A percentile compares a stretch with the other conserved stretches of the same genome.
phyloP scores from a whole-genome alignment of 2,888 invertebrate species.

The Baccha elongata region DNA sequence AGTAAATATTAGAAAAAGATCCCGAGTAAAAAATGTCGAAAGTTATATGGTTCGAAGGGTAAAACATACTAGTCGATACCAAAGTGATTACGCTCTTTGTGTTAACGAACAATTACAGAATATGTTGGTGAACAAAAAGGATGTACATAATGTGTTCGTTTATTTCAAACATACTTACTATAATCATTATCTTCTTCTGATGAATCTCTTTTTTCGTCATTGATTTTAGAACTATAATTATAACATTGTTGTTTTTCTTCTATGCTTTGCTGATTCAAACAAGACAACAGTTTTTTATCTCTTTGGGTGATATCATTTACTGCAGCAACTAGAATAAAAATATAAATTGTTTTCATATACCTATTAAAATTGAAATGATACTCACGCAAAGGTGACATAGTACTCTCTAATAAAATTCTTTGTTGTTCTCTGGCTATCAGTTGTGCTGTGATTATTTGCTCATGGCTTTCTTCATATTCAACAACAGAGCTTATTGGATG shows the following conservation, averaged over 20 bases:
- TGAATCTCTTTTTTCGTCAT: constrained; percentile 17
- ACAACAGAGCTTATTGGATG: constrained; percentile 12
- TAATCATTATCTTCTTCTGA: constrained; percentile 72
- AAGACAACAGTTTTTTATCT: constrained; percentile 75
- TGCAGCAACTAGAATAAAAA: constrained; percentile 74
- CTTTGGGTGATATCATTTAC: constrained; percentile 76
- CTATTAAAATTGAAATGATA: neutral
- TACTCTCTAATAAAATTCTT: constrained; percentile 74
- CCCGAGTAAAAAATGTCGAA: too few relatives aligned
- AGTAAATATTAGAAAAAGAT: too few relatives aligned
- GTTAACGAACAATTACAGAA: too few relatives aligned
- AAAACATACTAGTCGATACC: too few relatives aligned
- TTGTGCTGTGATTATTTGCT: constrained; percentile 44
- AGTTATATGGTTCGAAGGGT: too few relatives aligned
- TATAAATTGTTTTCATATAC: neutral
- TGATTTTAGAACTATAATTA: neutral
- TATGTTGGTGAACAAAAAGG: too few relatives aligned
- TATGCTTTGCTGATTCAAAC: constrained; percentile 68
- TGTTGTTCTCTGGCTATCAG: constrained; percentile 73
- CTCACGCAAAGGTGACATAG: constrained; percentile 76
- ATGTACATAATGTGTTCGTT: too few relatives aligned
- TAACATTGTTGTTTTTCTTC: constrained; percentile 36
- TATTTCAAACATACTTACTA: constrained; percentile 70
- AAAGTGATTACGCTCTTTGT: too few relatives aligned
- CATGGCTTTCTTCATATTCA: constrained; percentile 33